Base-by-base conservation (phyloP, 92 coral and sea anemone genomes). In the Epizoanthus rinbou region DNA sequence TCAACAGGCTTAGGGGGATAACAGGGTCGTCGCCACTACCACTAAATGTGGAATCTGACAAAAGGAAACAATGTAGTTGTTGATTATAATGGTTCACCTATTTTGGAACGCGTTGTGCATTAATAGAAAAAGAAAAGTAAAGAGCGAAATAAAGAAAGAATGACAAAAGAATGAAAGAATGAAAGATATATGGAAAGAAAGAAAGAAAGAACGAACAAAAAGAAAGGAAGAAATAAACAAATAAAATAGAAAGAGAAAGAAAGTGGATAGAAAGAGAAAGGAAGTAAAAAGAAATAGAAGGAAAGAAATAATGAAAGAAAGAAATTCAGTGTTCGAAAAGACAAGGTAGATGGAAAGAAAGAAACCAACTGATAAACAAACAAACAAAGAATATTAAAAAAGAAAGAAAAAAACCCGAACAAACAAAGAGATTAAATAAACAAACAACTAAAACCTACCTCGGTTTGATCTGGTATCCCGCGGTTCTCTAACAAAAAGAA, bases 1-100 rank as follows among this genome's bases (percentile, higher is more conserved):
- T 76, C n/a, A 76, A 52, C 21, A 57, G 19, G 69, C 22, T 57
- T 17, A 76, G 53, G 15, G 81, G 81, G 4, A 76, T 76, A 1
- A 76, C 66, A 9, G 81, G 81, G 35, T 76, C 81, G 24, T 76
- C 81, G 8, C 81, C 81, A 59, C 81, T 76, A 54, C 81, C 81
- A 52, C 81, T 76, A 16, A 76, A 57, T 18, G 81, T 76, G 6
- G 81, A 76, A 53, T 76, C 81, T 76, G 28, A 19, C 37, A 57
- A 10, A 24, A 57, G 58, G 50, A 50, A 74, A 68, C 4, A 15
- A 6, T n/a, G n/a, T 31, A 16, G 4, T n/a, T 19, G n/a, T 33
- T 17, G 47, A 37, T 6, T 28, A 9, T 1, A 69, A 16, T 33
- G n/a, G 45, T 78, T 10, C 4, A 16, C 21, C 59, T 14, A 53